Percentiles rank a stretch among this genome's conserved stretches.
phyloP scores from a whole-genome alignment of 2,113 vertebrate species.

The Petrocephalus zakoni region DNA sequence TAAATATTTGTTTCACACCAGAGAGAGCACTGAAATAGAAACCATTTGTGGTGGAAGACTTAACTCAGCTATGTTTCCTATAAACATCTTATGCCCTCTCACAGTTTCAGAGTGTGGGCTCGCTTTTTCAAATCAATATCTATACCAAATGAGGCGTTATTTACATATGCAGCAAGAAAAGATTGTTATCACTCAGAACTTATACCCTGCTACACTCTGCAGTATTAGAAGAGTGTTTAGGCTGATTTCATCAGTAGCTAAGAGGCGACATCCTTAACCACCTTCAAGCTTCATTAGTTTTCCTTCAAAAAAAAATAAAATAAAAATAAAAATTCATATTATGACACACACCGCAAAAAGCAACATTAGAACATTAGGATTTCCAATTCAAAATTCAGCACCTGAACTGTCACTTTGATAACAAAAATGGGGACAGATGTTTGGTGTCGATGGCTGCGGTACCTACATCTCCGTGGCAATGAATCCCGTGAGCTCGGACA shows the following conservation, averaged over 20 bases:
- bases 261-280: background rate
- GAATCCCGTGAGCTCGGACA: constrained; percentile 96
- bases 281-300: background rate
- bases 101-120: background rate
- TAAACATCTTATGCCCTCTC: background rate
- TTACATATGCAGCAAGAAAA: background rate
- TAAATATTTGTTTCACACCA: background rate
- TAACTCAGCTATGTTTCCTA: background rate
- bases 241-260: background rate
- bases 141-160: constrained; percentile 4
- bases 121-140: background rate
- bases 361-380: background rate
- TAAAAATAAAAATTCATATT: background rate
- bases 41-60: background rate
- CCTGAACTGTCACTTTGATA: background rate
- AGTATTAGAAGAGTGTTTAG: background rate
- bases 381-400: background rate
- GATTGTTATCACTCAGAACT: background rate
- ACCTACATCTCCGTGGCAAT: constrained; percentile 98
- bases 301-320: background rate
- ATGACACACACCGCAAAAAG: background rate
- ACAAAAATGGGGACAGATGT: background rate
- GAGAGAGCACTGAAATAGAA: background rate
- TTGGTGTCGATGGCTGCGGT: background rate
- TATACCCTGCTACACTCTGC: background rate